Evolutionary conservation across 2,888 invertebrate species (phyloP).

Genomic region (Globia sparganii): DNA sequence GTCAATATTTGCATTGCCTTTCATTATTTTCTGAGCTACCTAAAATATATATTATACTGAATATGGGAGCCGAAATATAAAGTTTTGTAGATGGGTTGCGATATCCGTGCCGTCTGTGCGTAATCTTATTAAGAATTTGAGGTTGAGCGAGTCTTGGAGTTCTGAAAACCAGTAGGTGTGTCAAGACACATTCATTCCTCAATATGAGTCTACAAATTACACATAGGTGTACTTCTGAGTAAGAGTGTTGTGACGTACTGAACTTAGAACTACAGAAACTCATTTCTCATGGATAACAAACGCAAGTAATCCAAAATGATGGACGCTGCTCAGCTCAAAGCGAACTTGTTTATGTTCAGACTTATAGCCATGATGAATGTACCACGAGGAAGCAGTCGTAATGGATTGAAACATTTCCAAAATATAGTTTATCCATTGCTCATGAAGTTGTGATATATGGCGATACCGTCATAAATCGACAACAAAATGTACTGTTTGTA

Average conservation of each 20-base stretch:
- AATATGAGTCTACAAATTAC: background rate
- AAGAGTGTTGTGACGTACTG: slow-evolving; percentile 16
- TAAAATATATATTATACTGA: background rate
- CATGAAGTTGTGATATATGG: slow-evolving; percentile 26
- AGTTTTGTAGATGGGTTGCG: background rate
- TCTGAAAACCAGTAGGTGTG: background rate
- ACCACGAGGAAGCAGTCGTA: slow-evolving; percentile 38
- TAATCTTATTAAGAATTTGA: background rate
- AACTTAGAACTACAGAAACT: slow-evolving; percentile 11
- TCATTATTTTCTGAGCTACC: slow-evolving; percentile 6
- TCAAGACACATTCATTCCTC: slow-evolving; percentile 1
- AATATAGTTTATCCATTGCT: slow-evolving; percentile 41
- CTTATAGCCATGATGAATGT: slow-evolving; percentile 44
- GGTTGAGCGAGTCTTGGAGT: background rate
- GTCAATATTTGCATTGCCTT: slow-evolving; percentile 1
- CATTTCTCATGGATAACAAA: slow-evolving; percentile 38
- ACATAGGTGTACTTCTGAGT: slow-evolving; percentile 4
- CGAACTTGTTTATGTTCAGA: slow-evolving; percentile 46
- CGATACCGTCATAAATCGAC: slow-evolving; percentile 42
- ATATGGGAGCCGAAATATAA: background rate
- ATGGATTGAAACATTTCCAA: slow-evolving; percentile 48
- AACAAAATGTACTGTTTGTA: slow-evolving; percentile 47
- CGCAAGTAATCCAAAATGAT: slow-evolving; percentile 46
- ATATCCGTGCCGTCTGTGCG: background rate
- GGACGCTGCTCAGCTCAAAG: slow-evolving; percentile 24